Base-by-base conservation (phyloP, 2,797 vertebrate species). In the Sylvilagus floridanus region DNA sequence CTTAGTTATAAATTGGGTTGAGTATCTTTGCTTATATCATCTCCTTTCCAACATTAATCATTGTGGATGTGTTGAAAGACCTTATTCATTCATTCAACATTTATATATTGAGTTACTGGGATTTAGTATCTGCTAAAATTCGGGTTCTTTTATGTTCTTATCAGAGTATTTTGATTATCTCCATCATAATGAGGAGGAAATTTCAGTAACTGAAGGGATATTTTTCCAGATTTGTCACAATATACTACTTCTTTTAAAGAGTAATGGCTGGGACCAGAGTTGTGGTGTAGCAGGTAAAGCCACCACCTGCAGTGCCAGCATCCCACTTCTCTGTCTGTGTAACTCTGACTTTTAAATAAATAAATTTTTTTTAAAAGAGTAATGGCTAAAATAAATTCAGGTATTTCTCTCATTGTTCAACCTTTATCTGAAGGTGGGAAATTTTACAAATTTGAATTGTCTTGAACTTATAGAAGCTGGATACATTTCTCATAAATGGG, bases 41-140 rank as follows among this genome's bases (percentile, higher is more conserved):
- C 69, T 73, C 17, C 30, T 78, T 84, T 69, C 42, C 3, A 84
- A 5, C 89, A 89, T 24, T 84, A 90, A 81, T 72, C 17, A 68
- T 47, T 21, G 0, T 81, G 16, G 84, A 5, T 8, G 47, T 79
- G 24, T 19, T 76, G 5, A n/a, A 86, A 11, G 63, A 83, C 28
- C 14, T 57, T 32, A 85, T 72, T 94, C 10, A 69, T 77, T 54
- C 54, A 32, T 17, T 87, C 57, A 83, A 50, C 9, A 79, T 75
- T 78, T 76, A 86, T 30, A 5, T 76, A 76, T 52, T 81, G 52
- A 77, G 71, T 35, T 90, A 86, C 35, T 84, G 14, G 32, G 52
- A 52, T 85, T 95, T 91, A 81, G 10, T 42, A 84, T 84, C 21
- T 91, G 50, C 11, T 30, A 35, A 84, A 76, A 90, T 62, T 76